Evolutionary conservation across 2,888 invertebrate species (phyloP).

Genomic region (Stegophylla sp.): DNA sequence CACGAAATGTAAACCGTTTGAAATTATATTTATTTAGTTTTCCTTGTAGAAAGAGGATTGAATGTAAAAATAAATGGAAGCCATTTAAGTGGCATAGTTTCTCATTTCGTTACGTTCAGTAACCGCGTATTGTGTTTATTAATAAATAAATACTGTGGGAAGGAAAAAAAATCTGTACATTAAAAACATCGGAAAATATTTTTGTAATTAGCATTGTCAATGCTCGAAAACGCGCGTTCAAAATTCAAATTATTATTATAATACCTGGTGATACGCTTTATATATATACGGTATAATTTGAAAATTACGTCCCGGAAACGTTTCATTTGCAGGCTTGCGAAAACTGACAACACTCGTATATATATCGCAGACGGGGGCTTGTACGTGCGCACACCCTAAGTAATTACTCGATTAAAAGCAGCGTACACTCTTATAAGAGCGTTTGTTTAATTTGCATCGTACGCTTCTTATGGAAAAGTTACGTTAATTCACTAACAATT

Average conservation of each 20-base stretch:
- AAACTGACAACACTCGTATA: constrained; percentile 29
- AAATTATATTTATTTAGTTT: too few species aligned
- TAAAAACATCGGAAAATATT: too few species aligned
- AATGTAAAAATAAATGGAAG: too few species aligned
- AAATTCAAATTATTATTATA: too few species aligned
- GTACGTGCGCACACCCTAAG: neutral
- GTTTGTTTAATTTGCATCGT: constrained; percentile 41
- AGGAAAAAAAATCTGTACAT: too few species aligned
- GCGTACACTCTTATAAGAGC: constrained; percentile 22
- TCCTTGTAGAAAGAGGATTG: too few species aligned
- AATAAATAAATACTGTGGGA: too few species aligned
- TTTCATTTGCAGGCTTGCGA: constrained; percentile 18
- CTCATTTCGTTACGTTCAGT: too few species aligned
- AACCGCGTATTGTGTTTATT: too few species aligned
- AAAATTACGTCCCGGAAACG: neutral
- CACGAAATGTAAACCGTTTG: neutral
- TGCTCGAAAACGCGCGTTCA: neutral
- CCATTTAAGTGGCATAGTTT: too few species aligned
- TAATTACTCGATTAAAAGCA: constrained; percentile 56
- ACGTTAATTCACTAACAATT: constrained; percentile 34
- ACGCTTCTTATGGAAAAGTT: constrained; percentile 15
- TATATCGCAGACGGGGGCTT: neutral
- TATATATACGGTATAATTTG: neutral
- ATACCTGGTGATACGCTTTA: too few species aligned
- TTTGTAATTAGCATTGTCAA: neutral